Percentiles rank a stretch among this genome's conserved stretches.
phyloP scores from a whole-genome alignment of 2,113 vertebrate species.

The Gasterosteus aculeatus region DNA sequence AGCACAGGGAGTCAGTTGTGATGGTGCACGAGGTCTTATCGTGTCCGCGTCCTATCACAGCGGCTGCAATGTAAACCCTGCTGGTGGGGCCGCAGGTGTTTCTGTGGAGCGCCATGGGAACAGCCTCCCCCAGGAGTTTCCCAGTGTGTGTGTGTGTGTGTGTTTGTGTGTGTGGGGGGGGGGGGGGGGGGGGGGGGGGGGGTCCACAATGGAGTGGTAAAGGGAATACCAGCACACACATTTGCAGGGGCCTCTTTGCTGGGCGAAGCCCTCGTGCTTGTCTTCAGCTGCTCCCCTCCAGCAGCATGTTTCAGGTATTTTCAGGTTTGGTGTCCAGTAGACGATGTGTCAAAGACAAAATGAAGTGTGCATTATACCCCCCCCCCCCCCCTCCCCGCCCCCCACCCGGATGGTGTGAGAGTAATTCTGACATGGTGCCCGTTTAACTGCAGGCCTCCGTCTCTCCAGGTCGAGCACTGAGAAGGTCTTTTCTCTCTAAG shows the following conservation, averaged over 20 bases:
- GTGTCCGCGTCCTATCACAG: constrained; percentile 57
- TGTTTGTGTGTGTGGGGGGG: not conserved
- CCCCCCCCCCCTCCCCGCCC: too few relatives aligned
- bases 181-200: too few relatives aligned
- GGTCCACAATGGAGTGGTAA: constrained; percentile 3
- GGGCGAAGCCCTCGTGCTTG: not conserved
- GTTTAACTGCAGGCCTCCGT: not conserved
- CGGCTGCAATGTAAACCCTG: constrained; percentile 57
- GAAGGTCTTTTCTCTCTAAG: not conserved
- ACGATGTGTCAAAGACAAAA: too few relatives aligned
- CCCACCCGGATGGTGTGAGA: too few relatives aligned
- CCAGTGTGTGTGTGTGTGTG: constrained; percentile 34
- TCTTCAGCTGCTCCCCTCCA: not conserved
- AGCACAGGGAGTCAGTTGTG: constrained; percentile 48
- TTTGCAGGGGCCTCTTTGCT: constrained; percentile 10
- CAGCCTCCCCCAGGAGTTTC: constrained; percentile 71
- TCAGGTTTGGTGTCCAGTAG: too few relatives aligned
- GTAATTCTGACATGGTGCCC: too few relatives aligned
- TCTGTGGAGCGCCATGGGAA: constrained; percentile 76
- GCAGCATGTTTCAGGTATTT: too few relatives aligned
- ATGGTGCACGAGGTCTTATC: constrained; percentile 59
- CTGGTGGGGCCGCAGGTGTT: constrained; percentile 77
- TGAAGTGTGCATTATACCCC: too few relatives aligned
- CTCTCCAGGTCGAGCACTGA: not conserved
- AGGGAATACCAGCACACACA: constrained; percentile 16